phyloP scores from a whole-genome alignment of 2,797 vertebrate species.

The Balearica regulorum region DNA sequence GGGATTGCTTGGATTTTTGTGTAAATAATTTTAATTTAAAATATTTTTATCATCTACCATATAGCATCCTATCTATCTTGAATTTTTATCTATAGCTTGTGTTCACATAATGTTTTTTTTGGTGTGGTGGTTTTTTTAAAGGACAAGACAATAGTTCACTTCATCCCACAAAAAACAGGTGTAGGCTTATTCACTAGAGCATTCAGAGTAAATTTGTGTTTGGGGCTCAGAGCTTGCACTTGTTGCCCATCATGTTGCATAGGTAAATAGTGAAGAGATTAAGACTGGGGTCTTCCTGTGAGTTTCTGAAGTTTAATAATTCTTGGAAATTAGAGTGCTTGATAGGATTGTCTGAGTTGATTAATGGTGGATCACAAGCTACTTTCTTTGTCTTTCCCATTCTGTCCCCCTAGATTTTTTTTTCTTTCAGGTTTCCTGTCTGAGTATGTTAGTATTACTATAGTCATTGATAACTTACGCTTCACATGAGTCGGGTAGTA shows the following conservation, averaged over 20 bases:
- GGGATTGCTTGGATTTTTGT: background rate
- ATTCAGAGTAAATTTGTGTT: background rate
- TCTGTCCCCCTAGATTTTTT: background rate
- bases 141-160: background rate
- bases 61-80: background rate
- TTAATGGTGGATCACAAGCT: background rate
- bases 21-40: background rate
- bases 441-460: background rate
- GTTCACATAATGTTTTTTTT: background rate
- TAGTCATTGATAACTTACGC: background rate
- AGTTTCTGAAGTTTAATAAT: background rate
- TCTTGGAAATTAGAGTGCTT: background rate
- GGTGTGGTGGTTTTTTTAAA: background rate
- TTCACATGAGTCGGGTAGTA: background rate
- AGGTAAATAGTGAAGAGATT: background rate
- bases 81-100: background rate
- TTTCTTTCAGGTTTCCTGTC: background rate
- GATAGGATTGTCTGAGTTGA: background rate
- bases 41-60: background rate
- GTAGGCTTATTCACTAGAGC: background rate
- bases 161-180: background rate
- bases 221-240: background rate
- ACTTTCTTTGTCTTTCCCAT: background rate
- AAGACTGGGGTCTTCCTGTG: background rate
- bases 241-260: background rate